Base-by-base conservation (phyloP, 1,140 invertebrate species). In the Calosoma granatense region DNA sequence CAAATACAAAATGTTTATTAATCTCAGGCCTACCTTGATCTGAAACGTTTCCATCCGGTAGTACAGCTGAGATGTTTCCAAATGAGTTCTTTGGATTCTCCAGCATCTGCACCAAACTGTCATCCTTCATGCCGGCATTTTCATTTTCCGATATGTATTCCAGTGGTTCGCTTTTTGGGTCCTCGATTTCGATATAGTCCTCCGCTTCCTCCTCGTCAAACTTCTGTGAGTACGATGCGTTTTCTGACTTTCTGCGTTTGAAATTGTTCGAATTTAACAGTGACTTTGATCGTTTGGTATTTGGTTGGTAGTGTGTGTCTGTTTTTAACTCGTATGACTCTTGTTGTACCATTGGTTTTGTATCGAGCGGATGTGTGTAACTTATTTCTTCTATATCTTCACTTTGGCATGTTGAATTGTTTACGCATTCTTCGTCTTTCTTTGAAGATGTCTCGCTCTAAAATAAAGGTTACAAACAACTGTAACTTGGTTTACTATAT, bases 381-480 rank as follows among this genome's bases (percentile, higher is more conserved):
- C 15, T 47, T 47, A 47, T 47, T 4, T 47, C 41, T 47, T 47
- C 41, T 9, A 47, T 47, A 47, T 47, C 41, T 12, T 47, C 41
- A 17, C 41, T 47, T 47, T 47, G 41, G 41, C 17, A 12, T 9
- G 41, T 17, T 11, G 41, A 47, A 17, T 47, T 47, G 17, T 47
- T 47, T 12, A 47, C 3, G 17, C 6, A 39, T 61, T 68, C 67
- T 22, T 67, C 60, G 36, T 67, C 64, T 64, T 67, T 65, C 22
- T 63, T 59, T 2, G 65, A 61, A 9, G 61, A 60, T 20, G 61
- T 54, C 20, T 69, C 67, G 59, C 60, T 64, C 67, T 69, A 56
- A 36, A 47, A 59, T 22, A 17, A 54, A 22, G 23, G 23, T 17
- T 26, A 26, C 19, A 53, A 26, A 54, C 3, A n/a, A n/a, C n/a